Conservation (phyloP, 1,140 invertebrate genomes). For the Sitodiplosis mosellana region DNA sequence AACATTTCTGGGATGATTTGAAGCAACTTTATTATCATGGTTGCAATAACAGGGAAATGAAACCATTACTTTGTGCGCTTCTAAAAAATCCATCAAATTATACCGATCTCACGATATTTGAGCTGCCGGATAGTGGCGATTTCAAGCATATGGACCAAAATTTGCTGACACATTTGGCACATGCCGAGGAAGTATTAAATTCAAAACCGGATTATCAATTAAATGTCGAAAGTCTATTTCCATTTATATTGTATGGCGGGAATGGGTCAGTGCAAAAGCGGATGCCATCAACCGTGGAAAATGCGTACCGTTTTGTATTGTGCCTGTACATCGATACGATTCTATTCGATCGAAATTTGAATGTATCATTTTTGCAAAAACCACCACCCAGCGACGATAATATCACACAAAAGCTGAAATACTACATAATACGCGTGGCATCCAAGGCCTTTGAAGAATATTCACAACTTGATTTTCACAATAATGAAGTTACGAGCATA, state of each 20-base stretch:
- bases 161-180: not conserved
- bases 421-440: too few species aligned
- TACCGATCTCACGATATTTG: conserved; percentile 1
- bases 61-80: not conserved
- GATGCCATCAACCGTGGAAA: conserved; percentile 10
- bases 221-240: not conserved
- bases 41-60: not conserved
- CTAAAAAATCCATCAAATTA: not conserved
- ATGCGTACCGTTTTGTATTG: conserved; percentile 1
- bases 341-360: not conserved
- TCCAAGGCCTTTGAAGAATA: too few species aligned
- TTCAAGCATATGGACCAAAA: conserved; percentile 2
- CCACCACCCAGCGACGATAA: too few species aligned
- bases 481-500: too few species aligned
- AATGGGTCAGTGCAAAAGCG: not conserved
- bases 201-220: not conserved
- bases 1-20: not conserved
- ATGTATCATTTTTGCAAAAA: too few species aligned
- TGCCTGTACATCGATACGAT: conserved; percentile 4
- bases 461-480: too few species aligned
- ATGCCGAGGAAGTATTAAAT: not conserved
- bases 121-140: conserved; percentile 1
- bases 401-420: too few species aligned
- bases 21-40: not conserved
- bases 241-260: not conserved